phyloP scores from a whole-genome alignment of 2,888 invertebrate genomes.

The Acheta domesticus region DNA sequence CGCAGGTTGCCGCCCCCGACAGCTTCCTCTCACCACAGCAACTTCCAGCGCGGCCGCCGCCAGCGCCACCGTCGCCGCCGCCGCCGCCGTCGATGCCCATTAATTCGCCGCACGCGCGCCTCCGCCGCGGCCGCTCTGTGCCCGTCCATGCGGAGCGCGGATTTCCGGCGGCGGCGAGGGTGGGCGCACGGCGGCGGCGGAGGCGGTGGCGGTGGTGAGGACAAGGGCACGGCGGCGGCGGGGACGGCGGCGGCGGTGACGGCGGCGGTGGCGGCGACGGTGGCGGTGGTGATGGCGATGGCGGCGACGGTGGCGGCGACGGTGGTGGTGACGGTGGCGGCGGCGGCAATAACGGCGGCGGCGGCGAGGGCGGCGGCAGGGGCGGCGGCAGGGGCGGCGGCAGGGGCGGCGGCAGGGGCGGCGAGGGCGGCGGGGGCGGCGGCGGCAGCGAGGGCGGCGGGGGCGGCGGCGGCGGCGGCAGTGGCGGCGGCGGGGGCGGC shows the following conservation, averaged over 20 bases:
- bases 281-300: too few species aligned
- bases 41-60: neutral
- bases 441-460: too few species aligned
- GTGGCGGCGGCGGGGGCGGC: neutral
- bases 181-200: neutral
- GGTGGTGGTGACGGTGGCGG: neutral
- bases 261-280: neutral
- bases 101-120: neutral
- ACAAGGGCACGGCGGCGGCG: neutral
- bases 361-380: too few species aligned
- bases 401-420: too few species aligned
- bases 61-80: neutral
- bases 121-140: neutral
- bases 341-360: too few species aligned
- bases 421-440: neutral
- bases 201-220: neutral
- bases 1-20: too few species aligned
- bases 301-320: neutral
- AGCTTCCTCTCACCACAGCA: too few species aligned
- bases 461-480: neutral
- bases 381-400: neutral
- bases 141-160: neutral
- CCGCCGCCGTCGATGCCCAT: slow-evolving; percentile 18
- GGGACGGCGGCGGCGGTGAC: neutral
- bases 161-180: neutral